Percentiles rank a stretch among this genome's conserved stretches.
These are phyloP conservation scores for Caiman crocodilus DNA, from an alignment of 2,797 vertebrate species.

Conservation along the genomic window DNA sequence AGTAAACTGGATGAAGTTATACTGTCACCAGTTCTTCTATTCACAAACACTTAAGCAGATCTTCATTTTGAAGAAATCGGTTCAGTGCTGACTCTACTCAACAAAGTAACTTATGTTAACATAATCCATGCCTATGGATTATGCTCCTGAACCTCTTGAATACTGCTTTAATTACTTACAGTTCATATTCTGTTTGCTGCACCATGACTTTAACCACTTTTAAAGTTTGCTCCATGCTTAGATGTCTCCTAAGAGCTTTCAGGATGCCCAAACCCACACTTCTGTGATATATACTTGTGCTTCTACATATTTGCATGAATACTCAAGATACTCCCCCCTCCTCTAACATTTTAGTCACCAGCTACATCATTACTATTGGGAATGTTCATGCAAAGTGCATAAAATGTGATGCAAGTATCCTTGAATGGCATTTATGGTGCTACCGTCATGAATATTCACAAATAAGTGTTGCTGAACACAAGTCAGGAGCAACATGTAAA, in stretches of 20 bases:
- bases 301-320: conserved; percentile 34
- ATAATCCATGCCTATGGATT: conserved; percentile 59
- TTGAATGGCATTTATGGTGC: background rate
- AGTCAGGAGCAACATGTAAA: background rate
- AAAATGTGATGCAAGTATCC: conserved; percentile 29
- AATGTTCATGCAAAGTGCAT: conserved; percentile 4
- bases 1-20: conserved; percentile 1
- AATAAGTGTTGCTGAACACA: background rate
- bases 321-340: conserved; percentile 14
- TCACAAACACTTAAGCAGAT: background rate
- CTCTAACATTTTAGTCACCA: conserved; percentile 23
- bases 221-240: conserved; percentile 52
- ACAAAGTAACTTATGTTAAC: conserved; percentile 8
- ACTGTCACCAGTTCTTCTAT: background rate
- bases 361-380: background rate
- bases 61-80: background rate
- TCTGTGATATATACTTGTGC: conserved; percentile 40
- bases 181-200: conserved; percentile 56
- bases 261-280: background rate
- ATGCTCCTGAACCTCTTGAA: conserved; percentile 57
- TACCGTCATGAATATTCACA: background rate
- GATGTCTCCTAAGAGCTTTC: conserved; percentile 62
- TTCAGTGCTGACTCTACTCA: conserved; percentile 62
- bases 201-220: conserved; percentile 50
- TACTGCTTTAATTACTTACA: conserved; percentile 54